Evolutionary conservation across 2,888 invertebrate genomes (phyloP).

Genomic region (Aelia acuminata): DNA sequence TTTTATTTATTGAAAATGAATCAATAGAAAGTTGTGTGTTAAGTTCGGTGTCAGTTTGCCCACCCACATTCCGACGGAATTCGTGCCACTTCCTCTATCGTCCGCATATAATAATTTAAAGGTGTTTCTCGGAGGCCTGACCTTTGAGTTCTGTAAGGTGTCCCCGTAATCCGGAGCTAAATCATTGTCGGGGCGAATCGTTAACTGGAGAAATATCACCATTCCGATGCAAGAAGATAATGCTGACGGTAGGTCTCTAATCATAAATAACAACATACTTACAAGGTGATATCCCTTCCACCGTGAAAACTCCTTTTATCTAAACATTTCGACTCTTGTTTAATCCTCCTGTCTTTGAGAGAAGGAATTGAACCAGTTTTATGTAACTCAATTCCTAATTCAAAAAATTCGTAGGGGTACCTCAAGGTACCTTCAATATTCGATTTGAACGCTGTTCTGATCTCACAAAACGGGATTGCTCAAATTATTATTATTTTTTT

Average conservation of each 20-base stretch:
- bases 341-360: not conserved
- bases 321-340: not conserved
- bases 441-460: not conserved
- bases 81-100: not conserved
- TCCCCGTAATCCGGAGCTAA: not conserved
- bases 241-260: not conserved
- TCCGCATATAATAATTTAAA: conserved; percentile 19
- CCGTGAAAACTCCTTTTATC: not conserved
- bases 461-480: too few relatives aligned
- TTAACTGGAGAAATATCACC: conserved; percentile 34
- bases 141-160: conserved; percentile 22
- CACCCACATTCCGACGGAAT: conserved; percentile 15
- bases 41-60: not conserved
- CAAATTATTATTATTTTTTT: too few relatives aligned
- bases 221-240: not conserved
- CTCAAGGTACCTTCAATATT: not conserved
- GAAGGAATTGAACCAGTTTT: not conserved
- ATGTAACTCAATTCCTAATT: not conserved
- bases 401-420: not conserved
- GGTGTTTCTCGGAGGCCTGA: not conserved
- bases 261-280: conserved; percentile 12
- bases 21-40: conserved; percentile 6
- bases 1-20: too few relatives aligned
- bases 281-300: not conserved
- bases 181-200: not conserved